Percentiles rank a stretch among this genome's conserved stretches.
Evolutionary conservation across 2,113 vertebrate genomes (phyloP).

Genomic region (Sorex araneus): DNA sequence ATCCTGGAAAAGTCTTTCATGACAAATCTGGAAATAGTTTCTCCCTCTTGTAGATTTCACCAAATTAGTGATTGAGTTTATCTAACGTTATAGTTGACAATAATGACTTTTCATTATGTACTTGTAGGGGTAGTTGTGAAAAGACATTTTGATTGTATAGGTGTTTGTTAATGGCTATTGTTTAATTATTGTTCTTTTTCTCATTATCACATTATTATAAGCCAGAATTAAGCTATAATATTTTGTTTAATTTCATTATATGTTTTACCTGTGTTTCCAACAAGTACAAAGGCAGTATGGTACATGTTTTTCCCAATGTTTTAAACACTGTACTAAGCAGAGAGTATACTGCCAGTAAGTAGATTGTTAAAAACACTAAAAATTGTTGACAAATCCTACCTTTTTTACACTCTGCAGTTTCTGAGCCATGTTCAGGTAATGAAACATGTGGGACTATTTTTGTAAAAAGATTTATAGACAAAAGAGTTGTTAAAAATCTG

Average conservation of each 20-base stretch:
- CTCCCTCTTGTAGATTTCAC: neutral
- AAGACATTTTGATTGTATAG: conserved; percentile 24
- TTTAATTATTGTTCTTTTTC: neutral
- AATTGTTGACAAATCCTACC: conserved; percentile 57
- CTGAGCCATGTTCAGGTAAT: conserved; percentile 37
- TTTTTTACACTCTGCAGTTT: conserved; percentile 67
- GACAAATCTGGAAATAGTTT: conserved; percentile 7
- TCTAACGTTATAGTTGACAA: neutral
- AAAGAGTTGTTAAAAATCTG: conserved; percentile 77
- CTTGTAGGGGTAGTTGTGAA: neutral
- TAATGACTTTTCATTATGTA: neutral
- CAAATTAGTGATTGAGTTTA: neutral
- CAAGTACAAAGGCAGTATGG: conserved; percentile 22
- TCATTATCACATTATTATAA: conserved; percentile 14
- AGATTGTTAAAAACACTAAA: conserved; percentile 59
- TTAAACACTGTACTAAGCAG: neutral
- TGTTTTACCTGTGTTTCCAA: neutral
- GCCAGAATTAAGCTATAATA: neutral
- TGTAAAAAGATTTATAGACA: conserved; percentile 72
- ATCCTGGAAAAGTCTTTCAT: conserved; percentile 6
- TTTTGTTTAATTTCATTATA: conserved; percentile 52
- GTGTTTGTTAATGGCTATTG: neutral
- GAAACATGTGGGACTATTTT: conserved; percentile 63
- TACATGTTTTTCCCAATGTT: neutral
- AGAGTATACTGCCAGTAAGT: conserved; percentile 53